Evolutionary conservation across 2,113 vertebrate genomes (phyloP).

Genomic region (Machaerirhynchus nigripectus): DNA sequence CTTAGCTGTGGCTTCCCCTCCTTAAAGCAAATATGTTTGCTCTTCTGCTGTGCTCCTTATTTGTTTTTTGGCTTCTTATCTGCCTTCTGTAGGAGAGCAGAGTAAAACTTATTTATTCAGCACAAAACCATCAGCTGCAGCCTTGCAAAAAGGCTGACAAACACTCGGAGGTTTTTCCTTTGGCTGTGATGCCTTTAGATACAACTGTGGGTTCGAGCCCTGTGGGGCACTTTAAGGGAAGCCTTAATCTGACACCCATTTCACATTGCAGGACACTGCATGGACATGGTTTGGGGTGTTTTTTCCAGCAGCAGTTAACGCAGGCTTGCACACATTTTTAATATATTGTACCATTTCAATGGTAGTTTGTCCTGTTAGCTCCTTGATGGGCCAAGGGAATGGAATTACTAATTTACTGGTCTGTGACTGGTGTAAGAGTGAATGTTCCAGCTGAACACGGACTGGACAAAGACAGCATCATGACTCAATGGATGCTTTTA

Average conservation of each 20-base stretch:
- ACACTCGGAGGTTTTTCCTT: background rate
- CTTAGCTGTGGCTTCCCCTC: background rate
- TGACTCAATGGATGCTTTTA: rapidly evolving
- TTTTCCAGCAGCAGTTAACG: background rate
- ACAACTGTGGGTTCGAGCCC: background rate
- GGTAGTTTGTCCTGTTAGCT: background rate
- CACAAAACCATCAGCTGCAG: background rate
- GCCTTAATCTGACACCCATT: background rate
- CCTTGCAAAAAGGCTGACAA: background rate
- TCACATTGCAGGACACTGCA: background rate
- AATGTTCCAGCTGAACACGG: background rate
- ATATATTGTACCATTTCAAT: rapidly evolving
- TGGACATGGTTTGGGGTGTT: rapidly evolving
- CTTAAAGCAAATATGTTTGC: background rate
- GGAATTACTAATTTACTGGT: background rate
- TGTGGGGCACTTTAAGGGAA: background rate
- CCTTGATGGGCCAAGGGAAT: background rate
- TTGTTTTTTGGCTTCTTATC: background rate
- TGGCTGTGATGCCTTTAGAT: background rate
- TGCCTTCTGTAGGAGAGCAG: background rate
- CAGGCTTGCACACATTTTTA: background rate
- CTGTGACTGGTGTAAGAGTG: background rate
- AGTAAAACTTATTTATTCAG: background rate
- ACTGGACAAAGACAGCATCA: background rate
- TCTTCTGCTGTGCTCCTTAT: background rate